Evolutionary conservation across 1,140 invertebrate genomes (phyloP), one percentile per base, ranked within the genome.

Genomic region (Mya arenaria): DNA sequence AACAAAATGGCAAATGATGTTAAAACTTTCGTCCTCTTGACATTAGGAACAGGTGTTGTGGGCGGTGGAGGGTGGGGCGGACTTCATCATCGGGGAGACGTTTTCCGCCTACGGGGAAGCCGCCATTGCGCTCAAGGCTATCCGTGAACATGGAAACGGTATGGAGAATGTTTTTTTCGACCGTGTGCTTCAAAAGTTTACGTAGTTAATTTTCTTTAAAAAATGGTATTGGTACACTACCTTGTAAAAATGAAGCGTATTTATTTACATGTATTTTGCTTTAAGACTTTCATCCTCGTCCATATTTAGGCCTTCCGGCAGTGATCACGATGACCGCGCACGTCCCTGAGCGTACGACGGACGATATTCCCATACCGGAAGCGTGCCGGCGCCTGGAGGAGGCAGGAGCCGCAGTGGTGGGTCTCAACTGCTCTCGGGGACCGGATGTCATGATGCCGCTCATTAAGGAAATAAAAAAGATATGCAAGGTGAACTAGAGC

Each of bases 21-120:
- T n/a, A n/a, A n/a, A n/a, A n/a, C n/a, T n/a, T n/a, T n/a, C n/a
- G n/a, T n/a, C n/a, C n/a, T n/a, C n/a, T n/a, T n/a, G n/a, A n/a
- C n/a, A n/a, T n/a, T n/a, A 91, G 89, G 90, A 91, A 66, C 90
- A 91, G 80, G 79, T 90, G 8, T 69, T 86, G 41, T 91, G 90
- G 90, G 88, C 88, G 0, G 84, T 84, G 2, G 86, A 91, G 55
- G 88, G 74, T 17, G 87, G 86, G 6, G 90, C 86, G 5, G 90
- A 91, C 83, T 91, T 78, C 39, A 89, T 91, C 28, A 74, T 91
- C 19, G 90, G 83, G 19, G 90, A 91, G 62, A 90, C 90, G 0
- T 91, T 89, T 60, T 52, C 55, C 32, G 74, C 89, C 10, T 69
- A 85, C 4, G 89, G 85, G 30, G 90, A 91, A 69, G 90, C 90